These are phyloP conservation scores for Ceratitis capitata DNA, from an alignment of 1,140 invertebrate species.

Conservation along the genomic window DNA sequence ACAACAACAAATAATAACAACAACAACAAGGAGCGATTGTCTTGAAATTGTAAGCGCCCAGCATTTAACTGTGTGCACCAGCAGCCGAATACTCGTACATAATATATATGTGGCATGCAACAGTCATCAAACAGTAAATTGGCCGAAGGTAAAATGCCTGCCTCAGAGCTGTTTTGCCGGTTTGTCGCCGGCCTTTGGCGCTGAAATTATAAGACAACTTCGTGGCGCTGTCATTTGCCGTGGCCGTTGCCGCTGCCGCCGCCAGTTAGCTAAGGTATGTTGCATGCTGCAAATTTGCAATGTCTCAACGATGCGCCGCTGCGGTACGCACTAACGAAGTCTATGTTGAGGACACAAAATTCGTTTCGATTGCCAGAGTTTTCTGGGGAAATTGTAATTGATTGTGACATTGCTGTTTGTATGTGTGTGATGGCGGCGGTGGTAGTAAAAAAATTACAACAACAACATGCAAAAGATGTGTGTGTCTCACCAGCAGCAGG, in stretches of 20 bases:
- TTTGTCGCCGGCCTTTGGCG: background rate
- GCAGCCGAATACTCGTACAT: no score
- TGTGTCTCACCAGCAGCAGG: background rate
- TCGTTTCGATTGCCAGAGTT: background rate
- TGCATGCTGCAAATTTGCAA: background rate
- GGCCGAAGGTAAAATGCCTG: background rate
- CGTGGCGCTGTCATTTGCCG: background rate
- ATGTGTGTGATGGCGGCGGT: background rate
- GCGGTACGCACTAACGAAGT: constrained; percentile 27
- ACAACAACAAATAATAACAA: background rate
- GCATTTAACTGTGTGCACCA: constrained; percentile 6
- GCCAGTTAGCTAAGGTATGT: background rate
- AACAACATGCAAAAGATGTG: background rate
- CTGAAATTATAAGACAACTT: no score
- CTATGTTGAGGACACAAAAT: background rate
- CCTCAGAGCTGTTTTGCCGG: background rate
- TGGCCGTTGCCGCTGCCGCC: background rate
- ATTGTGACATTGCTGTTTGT: constrained; percentile 29
- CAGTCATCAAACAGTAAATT: constrained; percentile 24
- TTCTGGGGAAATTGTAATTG: constrained; percentile 21
- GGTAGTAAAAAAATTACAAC: background rate
- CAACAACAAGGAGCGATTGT: background rate
- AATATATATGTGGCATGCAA: constrained; percentile 8
- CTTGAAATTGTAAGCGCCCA: constrained; percentile 15
- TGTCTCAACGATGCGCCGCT: background rate